phyloP scores from a whole-genome alignment of 1,140 invertebrate species.

The Drosophila baimaii region DNA sequence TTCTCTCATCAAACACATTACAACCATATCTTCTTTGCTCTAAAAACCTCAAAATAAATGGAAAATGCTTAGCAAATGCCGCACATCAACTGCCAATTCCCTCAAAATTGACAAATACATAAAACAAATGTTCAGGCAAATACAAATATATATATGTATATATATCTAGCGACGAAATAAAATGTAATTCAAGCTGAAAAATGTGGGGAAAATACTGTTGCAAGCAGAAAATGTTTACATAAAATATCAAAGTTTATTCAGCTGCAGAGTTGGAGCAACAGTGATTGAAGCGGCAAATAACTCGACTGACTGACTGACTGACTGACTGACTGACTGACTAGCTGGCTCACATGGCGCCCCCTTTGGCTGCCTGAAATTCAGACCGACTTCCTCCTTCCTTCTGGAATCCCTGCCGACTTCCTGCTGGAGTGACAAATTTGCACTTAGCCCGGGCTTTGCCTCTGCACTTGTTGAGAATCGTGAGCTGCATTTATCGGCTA shows the following conservation, averaged over 20 bases:
- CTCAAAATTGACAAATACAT: conserved; percentile 45
- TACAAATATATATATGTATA: not conserved
- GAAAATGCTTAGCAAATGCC: conserved; percentile 11
- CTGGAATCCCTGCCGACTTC: conserved; percentile 41
- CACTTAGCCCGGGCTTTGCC: conserved; percentile 47
- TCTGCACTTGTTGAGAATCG: conserved; percentile 74
- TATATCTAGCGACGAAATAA: conserved; percentile 6
- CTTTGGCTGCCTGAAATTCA: no score
- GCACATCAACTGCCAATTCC: conserved; percentile 29
- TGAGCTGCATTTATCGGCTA: conserved; percentile 72
- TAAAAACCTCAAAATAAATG: conserved; percentile 4
- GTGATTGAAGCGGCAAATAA: conserved; percentile 38
- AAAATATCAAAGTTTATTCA: conserved; percentile 30
- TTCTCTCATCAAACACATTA: conserved; percentile 5
- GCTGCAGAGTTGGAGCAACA: conserved; percentile 16
- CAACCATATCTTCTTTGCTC: not conserved
- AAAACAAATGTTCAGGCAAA: conserved; percentile 20
- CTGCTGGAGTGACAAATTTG: conserved; percentile 68
- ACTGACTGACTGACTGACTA: conserved; percentile 55
- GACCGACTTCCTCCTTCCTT: not conserved
- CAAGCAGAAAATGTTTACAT: conserved; percentile 11
- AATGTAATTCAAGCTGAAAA: conserved; percentile 23
- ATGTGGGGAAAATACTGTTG: not conserved
- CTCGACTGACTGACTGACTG: conserved; percentile 55
- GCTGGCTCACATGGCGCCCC: conserved; percentile 39